Evolutionary conservation across 2,888 invertebrate genomes (phyloP).

Genomic region (Ephialtes manifestator): DNA sequence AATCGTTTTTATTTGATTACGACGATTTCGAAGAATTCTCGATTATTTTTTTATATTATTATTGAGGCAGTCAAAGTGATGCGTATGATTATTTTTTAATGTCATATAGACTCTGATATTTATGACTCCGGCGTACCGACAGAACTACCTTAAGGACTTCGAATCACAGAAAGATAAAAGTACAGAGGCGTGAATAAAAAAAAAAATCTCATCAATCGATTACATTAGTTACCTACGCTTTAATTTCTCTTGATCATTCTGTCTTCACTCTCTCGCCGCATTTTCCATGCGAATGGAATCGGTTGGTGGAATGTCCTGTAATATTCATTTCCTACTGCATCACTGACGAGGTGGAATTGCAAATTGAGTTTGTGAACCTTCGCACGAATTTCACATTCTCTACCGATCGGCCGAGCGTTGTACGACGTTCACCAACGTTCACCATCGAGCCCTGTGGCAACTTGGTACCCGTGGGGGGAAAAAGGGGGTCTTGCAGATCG

Average conservation of each 20-base stretch:
- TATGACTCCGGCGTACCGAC: no score
- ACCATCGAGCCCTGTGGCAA: slow-evolving; percentile 26
- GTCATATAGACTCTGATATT: no score
- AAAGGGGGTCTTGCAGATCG: background rate
- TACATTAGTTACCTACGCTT: slow-evolving; percentile 3
- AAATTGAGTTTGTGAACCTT: slow-evolving; percentile 28
- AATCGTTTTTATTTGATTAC: no score
- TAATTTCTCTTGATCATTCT: background rate
- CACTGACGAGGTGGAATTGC: slow-evolving; percentile 34
- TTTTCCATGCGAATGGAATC: slow-evolving; percentile 13
- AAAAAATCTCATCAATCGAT: slow-evolving; percentile 6
- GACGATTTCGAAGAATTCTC: no score
- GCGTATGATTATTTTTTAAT: no score
- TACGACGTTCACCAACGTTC: slow-evolving; percentile 55
- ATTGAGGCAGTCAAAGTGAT: no score
- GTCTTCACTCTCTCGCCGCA: background rate
- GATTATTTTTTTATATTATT: no score
- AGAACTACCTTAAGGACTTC: no score
- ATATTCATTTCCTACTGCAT: slow-evolving; percentile 14
- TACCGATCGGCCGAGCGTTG: slow-evolving; percentile 43
- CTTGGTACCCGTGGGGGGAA: background rate
- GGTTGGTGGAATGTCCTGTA: background rate
- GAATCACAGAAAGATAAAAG: background rate
- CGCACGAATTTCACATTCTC: slow-evolving; percentile 60
- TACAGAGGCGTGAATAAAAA: background rate